Evolutionary conservation across 2,113 vertebrate genomes (phyloP), one percentile per base, ranked within the genome.

Genomic region (Microtus pennsylvanicus): DNA sequence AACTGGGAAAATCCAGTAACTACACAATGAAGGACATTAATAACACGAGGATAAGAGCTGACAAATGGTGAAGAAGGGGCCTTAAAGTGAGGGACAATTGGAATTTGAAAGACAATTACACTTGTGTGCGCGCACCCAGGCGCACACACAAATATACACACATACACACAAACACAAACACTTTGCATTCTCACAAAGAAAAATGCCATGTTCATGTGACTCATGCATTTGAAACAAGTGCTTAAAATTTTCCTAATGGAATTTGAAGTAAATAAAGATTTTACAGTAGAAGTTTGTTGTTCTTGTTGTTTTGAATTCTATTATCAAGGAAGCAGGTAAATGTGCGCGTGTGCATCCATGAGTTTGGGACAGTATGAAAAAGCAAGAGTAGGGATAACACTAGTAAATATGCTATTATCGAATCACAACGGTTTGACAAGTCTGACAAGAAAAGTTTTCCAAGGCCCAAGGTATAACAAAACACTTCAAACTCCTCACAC

Each of bases 371-470:
- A 22, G 9, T 58, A 87, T 30, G 61, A 78, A 75, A 38, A 95
- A 45, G 52, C 24, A 38, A 94, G 45, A 45, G 28, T 63, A 12
- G 16, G 17, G 17, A 58, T 74, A 83, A 77, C 47, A 65, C 26
- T 55, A 61, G 11, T 63, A 50, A 7, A 74, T 42, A 91, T 1
- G 13, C 35, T 82, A 88, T 93, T 86, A 81, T 22, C 30, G 77
- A 81, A n/a, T 85, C 5, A 69, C 74, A 96, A 89, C 45, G 30
- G 21, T 38, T 82, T 80, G 45, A 63, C 11, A 70, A 63, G 38
- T 28, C 65, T 91, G 74, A 85, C 14, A 89, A n/a, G 12, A 86
- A 95, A 95, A 94, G 30, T 8, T 10, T 81, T 96, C 45, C 90
- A n/a, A 58, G 19, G 45, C 13, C 14, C 16, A 90, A 70, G 61